A percentile compares a stretch with the other conserved stretches of the same genome.
Evolutionary conservation across 1,140 invertebrate species (phyloP).

Genomic region (Penaeus indicus): DNA sequence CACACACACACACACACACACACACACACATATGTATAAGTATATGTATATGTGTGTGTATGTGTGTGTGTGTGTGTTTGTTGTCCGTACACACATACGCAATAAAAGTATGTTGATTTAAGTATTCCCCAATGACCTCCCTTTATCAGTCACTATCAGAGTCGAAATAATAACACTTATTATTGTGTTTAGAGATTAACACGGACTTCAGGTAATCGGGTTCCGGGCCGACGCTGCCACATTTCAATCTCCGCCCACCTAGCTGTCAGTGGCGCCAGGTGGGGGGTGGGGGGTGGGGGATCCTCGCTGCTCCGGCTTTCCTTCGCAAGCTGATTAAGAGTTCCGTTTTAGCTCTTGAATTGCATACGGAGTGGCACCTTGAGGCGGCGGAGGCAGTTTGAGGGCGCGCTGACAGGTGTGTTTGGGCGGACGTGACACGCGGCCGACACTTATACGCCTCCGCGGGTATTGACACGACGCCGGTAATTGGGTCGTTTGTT

Average conservation of each 20-base stretch:
- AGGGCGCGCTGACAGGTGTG: neutral
- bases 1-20: neutral
- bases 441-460: conserved; percentile 15
- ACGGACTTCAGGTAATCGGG: conserved; percentile 29
- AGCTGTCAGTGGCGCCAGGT: conserved; percentile 28
- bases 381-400: neutral
- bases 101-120: neutral
- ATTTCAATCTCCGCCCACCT: conserved; percentile 52
- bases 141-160: too few species aligned
- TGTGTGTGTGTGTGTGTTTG: too few species aligned
- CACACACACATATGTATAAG: too few species aligned
- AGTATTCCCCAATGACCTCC: too few species aligned
- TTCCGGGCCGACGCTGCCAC: conserved; percentile 23
- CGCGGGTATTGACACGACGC: conserved; percentile 34
- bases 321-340: conserved; percentile 41
- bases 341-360: conserved; percentile 48
- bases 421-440: neutral
- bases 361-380: neutral
- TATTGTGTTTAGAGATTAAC: too few species aligned
- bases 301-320: conserved; percentile 49
- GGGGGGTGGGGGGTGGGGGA: conserved; percentile 1
- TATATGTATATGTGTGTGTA: too few species aligned
- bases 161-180: too few species aligned
- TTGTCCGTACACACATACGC: too few species aligned
- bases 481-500: conserved; percentile 47